Evolutionary conservation across 2,888 invertebrate species (phyloP).

Genomic region (Drosophila borealis): DNA sequence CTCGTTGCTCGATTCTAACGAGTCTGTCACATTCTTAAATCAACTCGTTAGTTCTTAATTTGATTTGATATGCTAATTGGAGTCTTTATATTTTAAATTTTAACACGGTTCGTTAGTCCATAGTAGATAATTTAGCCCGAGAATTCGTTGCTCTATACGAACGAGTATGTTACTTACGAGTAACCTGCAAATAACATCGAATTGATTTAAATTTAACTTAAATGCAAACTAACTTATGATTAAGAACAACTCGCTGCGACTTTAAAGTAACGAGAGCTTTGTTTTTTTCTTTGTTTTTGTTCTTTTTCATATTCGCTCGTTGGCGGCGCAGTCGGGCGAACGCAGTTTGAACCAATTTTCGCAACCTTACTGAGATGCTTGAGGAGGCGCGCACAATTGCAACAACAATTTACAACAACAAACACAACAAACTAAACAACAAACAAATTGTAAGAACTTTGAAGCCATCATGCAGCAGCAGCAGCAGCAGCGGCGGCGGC

Average conservation of each 20-base stretch:
- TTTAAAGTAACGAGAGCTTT: constrained; percentile 3
- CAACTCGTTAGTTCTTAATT: neutral
- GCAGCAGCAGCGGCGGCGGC: constrained; percentile 21
- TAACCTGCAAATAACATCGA: neutral
- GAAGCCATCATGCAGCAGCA: constrained; percentile 49
- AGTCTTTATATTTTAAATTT: too few relatives aligned
- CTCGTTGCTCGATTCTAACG: neutral
- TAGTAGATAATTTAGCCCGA: too few relatives aligned
- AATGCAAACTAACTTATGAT: too few relatives aligned
- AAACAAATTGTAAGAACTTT: constrained; percentile 68
- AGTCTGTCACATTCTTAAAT: neutral
- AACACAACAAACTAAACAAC: constrained; percentile 60
- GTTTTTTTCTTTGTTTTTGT: constrained; percentile 15
- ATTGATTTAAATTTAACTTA: too few relatives aligned
- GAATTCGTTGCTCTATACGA: neutral
- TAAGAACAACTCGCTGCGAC: too few relatives aligned
- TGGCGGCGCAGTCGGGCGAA: constrained; percentile 66
- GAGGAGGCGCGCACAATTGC: constrained; percentile 63
- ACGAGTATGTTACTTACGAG: neutral
- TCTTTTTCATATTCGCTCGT: neutral
- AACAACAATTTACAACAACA: constrained; percentile 66
- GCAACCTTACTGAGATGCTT: constrained; percentile 84
- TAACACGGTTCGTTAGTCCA: too few relatives aligned
- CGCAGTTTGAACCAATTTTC: constrained; percentile 84
- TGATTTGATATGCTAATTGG: too few relatives aligned